Evolutionary conservation across 1,140 invertebrate species (phyloP).

Genomic region (Amyelois transitella): DNA sequence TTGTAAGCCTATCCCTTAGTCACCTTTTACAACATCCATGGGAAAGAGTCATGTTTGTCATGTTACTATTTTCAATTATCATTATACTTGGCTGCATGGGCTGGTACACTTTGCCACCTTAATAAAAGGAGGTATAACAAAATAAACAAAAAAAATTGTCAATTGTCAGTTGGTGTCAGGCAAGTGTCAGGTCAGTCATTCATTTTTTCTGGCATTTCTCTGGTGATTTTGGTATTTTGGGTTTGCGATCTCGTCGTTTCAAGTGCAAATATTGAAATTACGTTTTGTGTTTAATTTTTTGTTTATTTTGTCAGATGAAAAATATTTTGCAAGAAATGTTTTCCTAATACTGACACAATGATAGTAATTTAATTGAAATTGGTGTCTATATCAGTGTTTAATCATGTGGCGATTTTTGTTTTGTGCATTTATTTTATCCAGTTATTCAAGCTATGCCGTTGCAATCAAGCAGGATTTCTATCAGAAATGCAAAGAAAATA

Average conservation of each 20-base stretch:
- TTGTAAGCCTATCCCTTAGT: too few relatives aligned
- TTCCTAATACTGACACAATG: not conserved
- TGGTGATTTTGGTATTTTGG: too few relatives aligned
- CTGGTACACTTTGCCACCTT: too few relatives aligned
- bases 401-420: conserved; percentile 13
- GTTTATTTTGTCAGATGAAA: not conserved
- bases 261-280: not conserved
- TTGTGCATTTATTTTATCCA: conserved; percentile 22
- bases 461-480: conserved; percentile 11
- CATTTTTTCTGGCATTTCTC: too few relatives aligned
- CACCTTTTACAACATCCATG: too few relatives aligned
- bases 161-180: not conserved
- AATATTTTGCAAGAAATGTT: conserved; percentile 1
- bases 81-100: too few relatives aligned
- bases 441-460: conserved; percentile 31
- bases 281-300: not conserved
- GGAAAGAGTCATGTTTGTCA: too few relatives aligned
- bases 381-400: conserved; percentile 14
- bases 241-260: not conserved
- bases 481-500: conserved; percentile 39
- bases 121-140: too few relatives aligned
- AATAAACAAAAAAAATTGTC: too few relatives aligned
- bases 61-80: too few relatives aligned
- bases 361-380: conserved; percentile 21
- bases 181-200: not conserved